Percentiles rank a stretch among this genome's conserved stretches.
Evolutionary conservation across 2,113 vertebrate genomes (phyloP).

Genomic region (Phalacrocorax aristotelis): DNA sequence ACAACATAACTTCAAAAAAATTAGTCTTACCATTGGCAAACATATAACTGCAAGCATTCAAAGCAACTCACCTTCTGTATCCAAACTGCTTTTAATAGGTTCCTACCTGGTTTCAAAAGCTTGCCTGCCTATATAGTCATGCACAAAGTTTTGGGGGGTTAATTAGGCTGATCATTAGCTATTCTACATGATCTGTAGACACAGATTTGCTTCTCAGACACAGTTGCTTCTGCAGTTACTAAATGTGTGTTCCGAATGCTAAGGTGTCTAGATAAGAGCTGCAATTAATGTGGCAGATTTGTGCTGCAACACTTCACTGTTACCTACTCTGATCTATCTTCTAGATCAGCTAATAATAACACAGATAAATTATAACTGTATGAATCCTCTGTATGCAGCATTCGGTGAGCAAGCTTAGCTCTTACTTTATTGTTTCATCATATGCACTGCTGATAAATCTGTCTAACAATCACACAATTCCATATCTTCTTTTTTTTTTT

Average conservation of each 20-base stretch:
- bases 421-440: neutral
- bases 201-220: neutral
- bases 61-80: conserved; percentile 2
- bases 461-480: neutral
- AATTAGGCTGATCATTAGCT: conserved; percentile 68
- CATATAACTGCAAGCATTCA: neutral
- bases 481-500: neutral
- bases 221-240: neutral
- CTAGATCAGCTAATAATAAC: neutral
- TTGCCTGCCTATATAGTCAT: conserved; percentile 1
- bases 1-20: neutral
- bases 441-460: neutral
- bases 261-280: neutral
- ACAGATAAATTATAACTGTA: neutral
- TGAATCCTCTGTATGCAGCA: neutral
- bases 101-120: conserved; percentile 41
- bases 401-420: neutral
- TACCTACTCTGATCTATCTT: neutral
- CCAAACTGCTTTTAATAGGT: conserved; percentile 27
- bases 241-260: neutral
- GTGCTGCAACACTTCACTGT: neutral
- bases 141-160: conserved; percentile 54
- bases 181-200: conserved; percentile 38
- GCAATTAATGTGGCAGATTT: neutral
- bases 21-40: conserved; percentile 28